These are phyloP conservation scores for Pachliopta kotzebuea DNA, from an alignment of 2,888 invertebrate genomes.

Conservation along the genomic window DNA sequence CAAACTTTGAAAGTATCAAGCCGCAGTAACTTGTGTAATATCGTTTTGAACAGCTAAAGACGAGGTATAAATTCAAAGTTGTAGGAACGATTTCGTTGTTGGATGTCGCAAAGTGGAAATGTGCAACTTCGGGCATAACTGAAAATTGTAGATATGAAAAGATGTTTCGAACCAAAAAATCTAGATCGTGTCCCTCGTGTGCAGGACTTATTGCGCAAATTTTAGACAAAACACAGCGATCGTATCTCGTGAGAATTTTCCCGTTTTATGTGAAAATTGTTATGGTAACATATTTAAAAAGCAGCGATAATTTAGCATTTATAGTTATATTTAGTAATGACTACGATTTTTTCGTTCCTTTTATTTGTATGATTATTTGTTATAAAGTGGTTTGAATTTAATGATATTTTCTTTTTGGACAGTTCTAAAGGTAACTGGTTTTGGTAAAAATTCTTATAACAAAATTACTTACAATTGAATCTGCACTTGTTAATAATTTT, in stretches of 20 bases:
- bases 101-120: not conserved
- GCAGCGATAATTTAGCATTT: no score
- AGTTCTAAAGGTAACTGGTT: no score
- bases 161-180: not conserved
- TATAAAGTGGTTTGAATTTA: no score
- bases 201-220: not conserved
- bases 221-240: not conserved
- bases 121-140: not conserved
- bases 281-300: not conserved
- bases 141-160: slow-evolving; percentile 1
- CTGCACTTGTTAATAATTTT: no score
- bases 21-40: slow-evolving; percentile 2
- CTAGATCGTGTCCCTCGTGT: not conserved
- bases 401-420: no score
- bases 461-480: no score
- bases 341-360: no score
- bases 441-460: no score
- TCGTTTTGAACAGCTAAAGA: slow-evolving; percentile 11
- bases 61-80: not conserved
- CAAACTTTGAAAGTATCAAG: slow-evolving; percentile 17
- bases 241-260: not conserved
- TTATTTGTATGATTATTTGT: no score
- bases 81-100: not conserved
- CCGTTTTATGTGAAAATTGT: not conserved
- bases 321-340: no score